phyloP scores from a whole-genome alignment of 2,113 vertebrate species.

The Collichthys lucidus region DNA sequence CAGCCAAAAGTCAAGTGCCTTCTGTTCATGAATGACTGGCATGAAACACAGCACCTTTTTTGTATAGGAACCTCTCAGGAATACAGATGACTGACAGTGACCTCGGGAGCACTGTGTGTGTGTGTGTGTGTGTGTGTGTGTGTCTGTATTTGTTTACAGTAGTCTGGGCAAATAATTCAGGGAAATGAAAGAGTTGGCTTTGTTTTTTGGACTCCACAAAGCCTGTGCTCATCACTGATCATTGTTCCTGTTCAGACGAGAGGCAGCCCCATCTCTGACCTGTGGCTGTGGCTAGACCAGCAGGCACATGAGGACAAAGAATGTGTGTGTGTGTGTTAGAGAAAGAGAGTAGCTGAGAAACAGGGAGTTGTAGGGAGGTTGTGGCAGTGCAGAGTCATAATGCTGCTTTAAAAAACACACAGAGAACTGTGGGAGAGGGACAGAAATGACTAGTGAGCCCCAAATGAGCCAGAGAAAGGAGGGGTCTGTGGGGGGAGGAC shows the following conservation, averaged over 20 bases:
- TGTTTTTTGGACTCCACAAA: conserved; percentile 71
- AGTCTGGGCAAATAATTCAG: conserved; percentile 11
- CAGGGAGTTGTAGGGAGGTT: conserved; percentile 3
- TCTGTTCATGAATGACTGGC: not conserved
- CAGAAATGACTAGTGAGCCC: conserved; percentile 48
- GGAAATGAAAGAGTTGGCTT: conserved; percentile 65
- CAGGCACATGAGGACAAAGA: conserved; percentile 41
- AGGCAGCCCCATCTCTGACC: conserved; percentile 54
- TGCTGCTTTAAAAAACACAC: conserved; percentile 45
- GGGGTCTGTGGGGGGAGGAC: conserved; percentile 16
- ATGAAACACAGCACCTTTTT: not conserved
- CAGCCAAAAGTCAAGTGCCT: not conserved
- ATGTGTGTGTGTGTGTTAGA: not conserved
- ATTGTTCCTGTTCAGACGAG: conserved; percentile 69
- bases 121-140: not conserved
- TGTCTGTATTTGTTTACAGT: conserved; percentile 63
- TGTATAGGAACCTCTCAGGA: not conserved
- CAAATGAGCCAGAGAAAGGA: conserved; percentile 41
- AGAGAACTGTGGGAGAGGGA: conserved; percentile 34
- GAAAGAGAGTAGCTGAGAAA: conserved; percentile 12
- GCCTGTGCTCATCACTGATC: conserved; percentile 51
- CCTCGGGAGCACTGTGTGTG: conserved; percentile 1
- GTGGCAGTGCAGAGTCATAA: conserved; percentile 43
- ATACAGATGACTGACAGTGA: conserved; percentile 29
- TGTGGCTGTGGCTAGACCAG: conserved; percentile 47